Evolutionary conservation across 1,140 invertebrate genomes (phyloP).

Genomic region (Ceratoteleas bidentatus): DNA sequence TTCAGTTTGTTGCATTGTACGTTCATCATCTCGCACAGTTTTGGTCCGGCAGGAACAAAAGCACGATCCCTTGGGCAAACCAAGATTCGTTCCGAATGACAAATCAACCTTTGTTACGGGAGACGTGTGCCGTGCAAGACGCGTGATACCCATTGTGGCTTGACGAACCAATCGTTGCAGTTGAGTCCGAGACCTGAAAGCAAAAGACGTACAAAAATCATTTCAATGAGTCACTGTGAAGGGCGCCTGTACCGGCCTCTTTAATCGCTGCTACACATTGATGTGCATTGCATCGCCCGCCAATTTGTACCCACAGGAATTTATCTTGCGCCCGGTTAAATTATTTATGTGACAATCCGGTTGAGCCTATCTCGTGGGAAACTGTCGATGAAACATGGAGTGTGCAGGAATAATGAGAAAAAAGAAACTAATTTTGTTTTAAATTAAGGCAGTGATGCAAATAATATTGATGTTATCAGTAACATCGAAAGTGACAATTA

Average conservation of each 20-base stretch:
- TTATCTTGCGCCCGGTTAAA: slow-evolving; percentile 8
- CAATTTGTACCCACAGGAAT: slow-evolving; percentile 15
- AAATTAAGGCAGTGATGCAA: too few relatives aligned
- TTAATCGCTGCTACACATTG: slow-evolving; percentile 25
- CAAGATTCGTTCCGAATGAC: slow-evolving; percentile 60
- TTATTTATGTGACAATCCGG: slow-evolving; percentile 14
- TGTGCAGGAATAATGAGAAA: too few relatives aligned
- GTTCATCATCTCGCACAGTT: slow-evolving; percentile 52
- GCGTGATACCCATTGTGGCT: slow-evolving; percentile 38
- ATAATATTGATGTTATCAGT: too few relatives aligned
- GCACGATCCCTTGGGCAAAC: slow-evolving; percentile 47
- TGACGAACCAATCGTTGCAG: slow-evolving; percentile 46
- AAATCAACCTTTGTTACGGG: slow-evolving; percentile 60
- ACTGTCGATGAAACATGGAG: background rate
- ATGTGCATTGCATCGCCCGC: slow-evolving; percentile 5
- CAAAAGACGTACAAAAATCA: slow-evolving; percentile 41
- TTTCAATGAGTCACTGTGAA: slow-evolving; percentile 59
- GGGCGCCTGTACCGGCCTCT: slow-evolving; percentile 12
- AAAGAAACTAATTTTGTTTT: too few relatives aligned
- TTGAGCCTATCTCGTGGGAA: background rate
- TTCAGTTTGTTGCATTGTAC: slow-evolving; percentile 49
- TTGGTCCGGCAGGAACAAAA: slow-evolving; percentile 59
- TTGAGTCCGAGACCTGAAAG: slow-evolving; percentile 24
- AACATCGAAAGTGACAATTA: too few relatives aligned
- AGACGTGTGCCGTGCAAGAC: slow-evolving; percentile 43